These are phyloP conservation scores for Cercocebus atys DNA, from an alignment of 2,113 vertebrate species.

Conservation along the genomic window DNA sequence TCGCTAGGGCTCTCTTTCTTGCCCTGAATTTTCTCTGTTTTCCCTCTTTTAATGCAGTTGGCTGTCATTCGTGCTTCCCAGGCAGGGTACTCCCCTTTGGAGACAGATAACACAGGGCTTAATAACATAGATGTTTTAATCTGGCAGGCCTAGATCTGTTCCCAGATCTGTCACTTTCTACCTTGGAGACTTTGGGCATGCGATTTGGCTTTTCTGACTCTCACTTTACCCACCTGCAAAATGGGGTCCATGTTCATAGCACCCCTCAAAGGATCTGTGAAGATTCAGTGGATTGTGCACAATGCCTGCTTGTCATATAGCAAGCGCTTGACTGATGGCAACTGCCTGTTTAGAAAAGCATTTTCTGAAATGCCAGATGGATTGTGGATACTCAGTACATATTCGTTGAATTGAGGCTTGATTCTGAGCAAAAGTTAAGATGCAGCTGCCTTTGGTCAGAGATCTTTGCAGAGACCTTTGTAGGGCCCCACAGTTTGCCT, in stretches of 20 bases:
- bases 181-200: background rate
- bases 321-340: background rate
- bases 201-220: background rate
- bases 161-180: background rate
- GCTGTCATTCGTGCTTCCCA: background rate
- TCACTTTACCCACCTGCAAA: background rate
- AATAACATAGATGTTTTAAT: background rate
- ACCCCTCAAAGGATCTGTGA: background rate
- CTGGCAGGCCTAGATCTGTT: background rate
- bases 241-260: background rate
- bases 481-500: background rate
- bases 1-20: background rate
- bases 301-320: background rate
- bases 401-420: slow-evolving; percentile 3
- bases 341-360: background rate
- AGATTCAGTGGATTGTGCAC: background rate
- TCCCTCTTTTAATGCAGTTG: background rate
- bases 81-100: background rate
- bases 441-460: background rate
- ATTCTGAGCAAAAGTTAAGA: slow-evolving; percentile 11
- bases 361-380: slow-evolving; percentile 2
- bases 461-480: background rate
- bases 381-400: background rate
- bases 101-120: background rate
- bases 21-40: background rate